A percentile compares a stretch with the other conserved stretches of the same genome.
These are phyloP conservation scores for Xyrauchen texanus DNA, from an alignment of 2,113 vertebrate genomes.

Conservation along the genomic window DNA sequence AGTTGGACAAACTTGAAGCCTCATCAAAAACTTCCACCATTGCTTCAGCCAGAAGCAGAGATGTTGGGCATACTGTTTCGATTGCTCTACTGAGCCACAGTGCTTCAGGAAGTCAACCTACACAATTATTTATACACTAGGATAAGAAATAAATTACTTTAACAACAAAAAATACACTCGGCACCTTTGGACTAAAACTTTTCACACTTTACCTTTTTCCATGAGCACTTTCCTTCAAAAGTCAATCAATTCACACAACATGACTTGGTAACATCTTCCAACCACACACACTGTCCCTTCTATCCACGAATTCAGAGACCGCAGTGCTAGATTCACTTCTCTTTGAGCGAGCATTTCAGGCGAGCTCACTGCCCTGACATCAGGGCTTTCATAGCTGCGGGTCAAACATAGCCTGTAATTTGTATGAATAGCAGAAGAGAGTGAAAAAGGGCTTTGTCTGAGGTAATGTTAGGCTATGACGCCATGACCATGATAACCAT, in stretches of 20 bases:
- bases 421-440: slow-evolving; percentile 1
- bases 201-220: no score
- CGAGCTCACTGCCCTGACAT: slow-evolving; percentile 7
- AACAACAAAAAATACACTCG: no score
- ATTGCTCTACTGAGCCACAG: no score
- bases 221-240: not conserved
- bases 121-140: no score
- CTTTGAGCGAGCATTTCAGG: slow-evolving; percentile 15
- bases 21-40: no score
- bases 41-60: no score
- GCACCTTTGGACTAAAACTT: no score
- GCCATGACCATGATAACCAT: slow-evolving; percentile 4
- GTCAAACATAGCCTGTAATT: slow-evolving; percentile 20
- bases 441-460: slow-evolving; percentile 8
- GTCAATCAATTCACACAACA: slow-evolving; percentile 8
- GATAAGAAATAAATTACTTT: no score
- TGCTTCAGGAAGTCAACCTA: no score
- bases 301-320: slow-evolving; percentile 29
- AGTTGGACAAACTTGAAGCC: no score
- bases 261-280: not conserved
- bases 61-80: no score
- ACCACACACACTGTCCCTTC: no score
- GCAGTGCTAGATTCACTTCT: slow-evolving; percentile 11
- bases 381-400: slow-evolving; percentile 6
- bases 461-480: not conserved